Percentiles rank a stretch among this genome's conserved stretches.
Conservation (phyloP, 2,797 vertebrate genomes). For the Myoxocephalus aenaeus region DNA sequence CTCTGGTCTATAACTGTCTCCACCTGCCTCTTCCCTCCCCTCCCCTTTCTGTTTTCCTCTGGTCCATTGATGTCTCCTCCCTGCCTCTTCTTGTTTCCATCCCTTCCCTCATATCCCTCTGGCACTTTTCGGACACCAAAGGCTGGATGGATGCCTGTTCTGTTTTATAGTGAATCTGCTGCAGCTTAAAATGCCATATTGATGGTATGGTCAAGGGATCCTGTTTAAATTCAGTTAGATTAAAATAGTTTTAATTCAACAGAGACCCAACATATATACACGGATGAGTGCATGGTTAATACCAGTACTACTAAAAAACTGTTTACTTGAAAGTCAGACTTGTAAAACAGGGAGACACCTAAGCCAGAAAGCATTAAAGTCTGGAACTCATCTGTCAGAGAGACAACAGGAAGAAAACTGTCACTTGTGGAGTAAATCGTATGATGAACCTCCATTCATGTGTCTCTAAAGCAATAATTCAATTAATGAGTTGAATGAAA, state of each 20-base stretch:
- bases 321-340: neutral
- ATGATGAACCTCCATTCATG: neutral
- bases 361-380: neutral
- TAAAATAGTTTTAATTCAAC: neutral
- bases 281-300: neutral
- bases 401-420: neutral
- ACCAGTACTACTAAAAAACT: neutral
- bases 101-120: neutral
- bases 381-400: neutral
- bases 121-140: conserved; percentile 5
- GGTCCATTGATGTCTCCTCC: conserved; percentile 3
- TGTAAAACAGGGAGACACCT: too few relatives aligned
- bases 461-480: conserved; percentile 4
- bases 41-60: conserved; percentile 8
- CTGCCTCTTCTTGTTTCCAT: conserved; percentile 14
- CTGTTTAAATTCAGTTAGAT: neutral
- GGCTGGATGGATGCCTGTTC: neutral
- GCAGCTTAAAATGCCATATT: neutral
- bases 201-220: neutral
- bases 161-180: neutral
- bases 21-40: conserved; percentile 2
- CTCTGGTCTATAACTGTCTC: conserved; percentile 7
- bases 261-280: neutral
- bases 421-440: neutral
- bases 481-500: conserved; percentile 18